Evolutionary conservation across 2,888 invertebrate genomes (phyloP), one percentile per base, ranked within the genome.

Genomic region (Drosophila recens): DNA sequence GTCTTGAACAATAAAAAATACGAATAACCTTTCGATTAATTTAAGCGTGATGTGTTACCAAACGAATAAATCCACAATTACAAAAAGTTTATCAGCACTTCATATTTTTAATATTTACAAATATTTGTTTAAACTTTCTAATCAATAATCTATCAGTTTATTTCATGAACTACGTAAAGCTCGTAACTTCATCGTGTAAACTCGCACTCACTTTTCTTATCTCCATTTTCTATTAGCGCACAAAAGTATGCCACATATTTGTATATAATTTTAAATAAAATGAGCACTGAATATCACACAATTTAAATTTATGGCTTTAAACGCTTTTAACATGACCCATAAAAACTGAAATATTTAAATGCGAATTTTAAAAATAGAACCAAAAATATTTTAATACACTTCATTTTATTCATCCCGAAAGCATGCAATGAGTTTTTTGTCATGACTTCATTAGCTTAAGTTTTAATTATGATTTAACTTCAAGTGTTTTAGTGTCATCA

Each of bases 341-440:
- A 13, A 11, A 9, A 20, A 20, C 0, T 10, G n/a, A n/a, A 48
- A 30, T 17, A 13, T 4, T 8, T 8, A 46, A 46, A 17, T 6
- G 30, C 17, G 6, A 1, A 1, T 11, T n/a, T 33, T 20, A 43
- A 30, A 11, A 43, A 13, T 43, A 33, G 8, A 34, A 4, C 0
- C 33, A 0, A 33, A 17, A 40, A 53, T n/a, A 9, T 3, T 4
- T n/a, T 0, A 13, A 20, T 23, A 27, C 27, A 2, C 52, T 1
- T 11, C 3, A 27, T 1, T 52, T 20, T 4, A 56, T 40, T 10
- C 20, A 46, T 43, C 64, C 57, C 4, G 30, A 59, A 42, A 52
- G 59, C 52, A 64, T 67, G 79, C 79, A 56, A 57, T 11, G 52
- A 1, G 17, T 34, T 17, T 48, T 68, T 48, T 10, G 27, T 20